Conservation (phyloP, 2,797 vertebrate species). For the Dallia pectoralis region DNA sequence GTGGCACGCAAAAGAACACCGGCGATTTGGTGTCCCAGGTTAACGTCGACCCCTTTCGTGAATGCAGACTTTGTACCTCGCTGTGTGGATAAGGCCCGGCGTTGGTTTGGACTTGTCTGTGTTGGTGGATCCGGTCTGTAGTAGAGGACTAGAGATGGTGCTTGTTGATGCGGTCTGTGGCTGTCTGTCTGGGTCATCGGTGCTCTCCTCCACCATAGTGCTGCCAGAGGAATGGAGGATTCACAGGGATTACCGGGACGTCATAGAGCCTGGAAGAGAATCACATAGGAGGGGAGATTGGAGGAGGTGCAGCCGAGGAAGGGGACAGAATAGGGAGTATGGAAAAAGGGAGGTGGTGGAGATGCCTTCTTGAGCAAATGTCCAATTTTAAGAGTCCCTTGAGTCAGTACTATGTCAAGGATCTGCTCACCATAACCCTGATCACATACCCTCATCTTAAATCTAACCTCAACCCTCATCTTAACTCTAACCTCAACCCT, state of each 20-base stretch:
- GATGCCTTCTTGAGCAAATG: too few species aligned
- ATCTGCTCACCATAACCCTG: too few species aligned
- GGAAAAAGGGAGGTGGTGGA: too few species aligned
- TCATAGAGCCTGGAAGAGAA: conserved; percentile 70
- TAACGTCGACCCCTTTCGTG: not conserved
- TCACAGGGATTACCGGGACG: conserved; percentile 69
- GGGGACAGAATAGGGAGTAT: not conserved
- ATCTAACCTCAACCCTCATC: too few species aligned
- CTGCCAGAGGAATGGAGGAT: conserved; percentile 59
- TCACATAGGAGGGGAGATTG: not conserved
- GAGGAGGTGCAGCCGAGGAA: not conserved
- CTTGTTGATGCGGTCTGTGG: conserved; percentile 55
- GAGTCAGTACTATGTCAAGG: too few species aligned
- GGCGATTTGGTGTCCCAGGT: not conserved
- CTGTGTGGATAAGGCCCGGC: conserved; percentile 50
- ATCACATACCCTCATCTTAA: too few species aligned
- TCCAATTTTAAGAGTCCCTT: too few species aligned
- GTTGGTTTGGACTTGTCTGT: conserved; percentile 54
- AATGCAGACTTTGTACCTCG: conserved; percentile 56
- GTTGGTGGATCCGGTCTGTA: conserved; percentile 55
- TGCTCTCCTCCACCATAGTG: conserved; percentile 59
- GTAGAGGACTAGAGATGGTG: conserved; percentile 43
- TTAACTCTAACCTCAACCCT: too few species aligned
- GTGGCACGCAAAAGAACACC: not conserved
- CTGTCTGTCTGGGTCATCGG: conserved; percentile 75